phyloP scores from a whole-genome alignment of 2,113 vertebrate genomes.

The Natator depressus region DNA sequence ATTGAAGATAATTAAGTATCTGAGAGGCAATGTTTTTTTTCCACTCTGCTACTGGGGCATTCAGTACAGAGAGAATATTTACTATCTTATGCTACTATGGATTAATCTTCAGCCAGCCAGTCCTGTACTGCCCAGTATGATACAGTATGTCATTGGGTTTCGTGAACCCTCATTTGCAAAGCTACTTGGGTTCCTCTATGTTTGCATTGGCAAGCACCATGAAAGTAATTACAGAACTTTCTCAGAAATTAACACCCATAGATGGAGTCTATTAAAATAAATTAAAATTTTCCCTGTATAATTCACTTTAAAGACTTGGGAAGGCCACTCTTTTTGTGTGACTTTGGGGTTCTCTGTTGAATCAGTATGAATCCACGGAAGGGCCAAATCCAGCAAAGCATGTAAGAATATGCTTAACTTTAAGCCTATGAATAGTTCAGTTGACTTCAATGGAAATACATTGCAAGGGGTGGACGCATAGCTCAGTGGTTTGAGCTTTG shows the following conservation, averaged over 20 bases:
- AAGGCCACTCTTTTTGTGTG: not conserved
- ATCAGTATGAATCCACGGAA: slow-evolving; percentile 41
- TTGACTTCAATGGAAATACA: not conserved
- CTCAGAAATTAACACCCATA: slow-evolving; percentile 12
- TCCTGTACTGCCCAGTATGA: not conserved
- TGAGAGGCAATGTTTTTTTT: not conserved
- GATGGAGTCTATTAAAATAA: not conserved
- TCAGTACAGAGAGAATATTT: slow-evolving; percentile 24
- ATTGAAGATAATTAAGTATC: slow-evolving; percentile 69
- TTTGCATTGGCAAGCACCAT: slow-evolving; percentile 43
- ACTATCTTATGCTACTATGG: slow-evolving; percentile 14
- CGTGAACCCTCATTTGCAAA: slow-evolving; percentile 33
- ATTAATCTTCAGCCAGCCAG: not conserved
- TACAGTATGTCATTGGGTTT: not conserved
- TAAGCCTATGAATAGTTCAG: not conserved
- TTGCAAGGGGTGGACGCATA: no score
- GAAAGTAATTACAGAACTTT: slow-evolving; percentile 33
- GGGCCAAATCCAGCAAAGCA: not conserved
- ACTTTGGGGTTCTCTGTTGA: slow-evolving; percentile 22
- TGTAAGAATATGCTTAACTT: slow-evolving; percentile 26
- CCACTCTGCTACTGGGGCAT: not conserved
- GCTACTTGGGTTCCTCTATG: not conserved
- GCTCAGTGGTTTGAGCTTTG: no score
- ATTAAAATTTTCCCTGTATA: not conserved
- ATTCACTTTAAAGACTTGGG: not conserved